A percentile compares a stretch with the other conserved stretches of the same genome.
These are phyloP conservation scores for Phyto melanocephala DNA, from an alignment of 2,888 invertebrate species.

Conservation along the genomic window DNA sequence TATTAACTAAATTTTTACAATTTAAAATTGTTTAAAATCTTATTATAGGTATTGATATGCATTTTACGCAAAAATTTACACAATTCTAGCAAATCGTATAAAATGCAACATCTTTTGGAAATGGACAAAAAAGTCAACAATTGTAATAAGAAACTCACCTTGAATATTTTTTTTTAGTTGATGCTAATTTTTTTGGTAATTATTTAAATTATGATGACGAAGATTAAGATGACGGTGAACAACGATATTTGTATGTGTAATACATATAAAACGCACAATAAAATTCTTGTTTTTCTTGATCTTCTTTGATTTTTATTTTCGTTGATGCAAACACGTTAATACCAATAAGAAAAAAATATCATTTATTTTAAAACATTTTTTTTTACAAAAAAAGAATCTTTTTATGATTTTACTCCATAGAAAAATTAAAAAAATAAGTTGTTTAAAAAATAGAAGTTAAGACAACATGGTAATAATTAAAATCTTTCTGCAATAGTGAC, in stretches of 20 bases:
- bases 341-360: not conserved
- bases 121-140: not conserved
- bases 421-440: not conserved
- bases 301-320: constrained; percentile 2
- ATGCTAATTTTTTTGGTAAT: constrained; percentile 37
- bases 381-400: not conserved
- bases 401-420: constrained; percentile 2
- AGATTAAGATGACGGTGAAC: not conserved
- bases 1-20: too few species aligned
- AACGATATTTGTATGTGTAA: not conserved
- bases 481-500: constrained; percentile 9
- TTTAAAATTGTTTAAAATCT: too few species aligned
- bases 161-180: constrained; percentile 49
- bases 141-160: constrained; percentile 33
- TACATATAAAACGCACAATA: constrained; percentile 40
- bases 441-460: constrained; percentile 3
- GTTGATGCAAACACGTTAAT: not conserved
- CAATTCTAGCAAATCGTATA: too few species aligned
- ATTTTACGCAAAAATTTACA: too few species aligned
- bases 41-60: too few species aligned
- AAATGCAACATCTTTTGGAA: not conserved
- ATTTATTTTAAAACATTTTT: not conserved
- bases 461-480: constrained; percentile 19
- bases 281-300: constrained; percentile 14
- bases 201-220: constrained; percentile 9